Conservation (phyloP, 2,888 invertebrate genomes). For the Ceramica pisi region DNA sequence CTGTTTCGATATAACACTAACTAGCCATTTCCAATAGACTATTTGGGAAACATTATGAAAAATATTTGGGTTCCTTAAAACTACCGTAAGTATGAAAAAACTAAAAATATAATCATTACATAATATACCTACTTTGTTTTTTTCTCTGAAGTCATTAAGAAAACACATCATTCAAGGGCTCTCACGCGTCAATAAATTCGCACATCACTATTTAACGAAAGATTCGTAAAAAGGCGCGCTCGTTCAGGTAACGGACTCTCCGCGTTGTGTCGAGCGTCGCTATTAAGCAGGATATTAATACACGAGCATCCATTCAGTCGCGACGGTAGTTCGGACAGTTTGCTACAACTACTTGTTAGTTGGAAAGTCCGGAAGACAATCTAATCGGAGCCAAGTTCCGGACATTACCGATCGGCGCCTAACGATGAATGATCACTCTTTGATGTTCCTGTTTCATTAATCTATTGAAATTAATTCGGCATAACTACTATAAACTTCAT, state of each 20-base stretch:
- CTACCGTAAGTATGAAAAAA: background rate
- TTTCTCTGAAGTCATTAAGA: background rate
- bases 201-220: conserved; percentile 26
- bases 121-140: too few relatives aligned
- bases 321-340: conserved; percentile 66
- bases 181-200: background rate
- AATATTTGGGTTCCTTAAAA: too few relatives aligned
- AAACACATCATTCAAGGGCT: background rate
- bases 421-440: conserved; percentile 74
- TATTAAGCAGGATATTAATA: conserved; percentile 55
- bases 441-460: conserved; percentile 55
- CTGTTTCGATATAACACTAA: background rate
- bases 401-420: conserved; percentile 64
- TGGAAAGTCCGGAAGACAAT: conserved; percentile 70
- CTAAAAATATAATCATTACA: background rate
- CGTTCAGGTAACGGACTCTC: conserved; percentile 34
- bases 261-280: conserved; percentile 32
- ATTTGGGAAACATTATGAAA: background rate
- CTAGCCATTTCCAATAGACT: background rate
- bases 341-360: conserved; percentile 62
- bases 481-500: conserved; percentile 35
- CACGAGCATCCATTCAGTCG: conserved; percentile 57
- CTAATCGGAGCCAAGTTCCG: conserved; percentile 68
- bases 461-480: conserved; percentile 41
- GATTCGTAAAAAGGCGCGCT: conserved; percentile 26